These are phyloP conservation scores for Nomada fucata DNA, from an alignment of 2,888 invertebrate genomes.

Conservation along the genomic window DNA sequence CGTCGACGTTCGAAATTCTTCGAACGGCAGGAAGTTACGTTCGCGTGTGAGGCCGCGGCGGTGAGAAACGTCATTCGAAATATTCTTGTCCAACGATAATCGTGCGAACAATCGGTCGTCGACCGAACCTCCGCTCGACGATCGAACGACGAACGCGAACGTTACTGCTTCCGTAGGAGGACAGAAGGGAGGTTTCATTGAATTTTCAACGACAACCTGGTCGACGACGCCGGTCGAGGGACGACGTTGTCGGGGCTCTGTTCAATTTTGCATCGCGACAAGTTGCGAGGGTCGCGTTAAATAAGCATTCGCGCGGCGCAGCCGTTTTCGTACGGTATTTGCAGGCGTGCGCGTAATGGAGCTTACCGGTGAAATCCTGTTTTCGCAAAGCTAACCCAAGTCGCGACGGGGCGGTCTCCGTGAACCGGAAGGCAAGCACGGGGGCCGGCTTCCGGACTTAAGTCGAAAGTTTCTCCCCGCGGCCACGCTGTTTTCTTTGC, in stretches of 20 bases:
- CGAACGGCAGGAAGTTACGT: too few relatives aligned
- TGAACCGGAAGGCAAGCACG: conserved; percentile 31
- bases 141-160: neutral
- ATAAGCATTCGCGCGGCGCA: conserved; percentile 37
- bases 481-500: conserved; percentile 40
- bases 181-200: neutral
- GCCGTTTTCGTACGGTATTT: conserved; percentile 31
- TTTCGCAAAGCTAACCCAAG: conserved; percentile 57
- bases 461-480: conserved; percentile 34
- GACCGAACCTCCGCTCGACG: neutral
- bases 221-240: neutral
- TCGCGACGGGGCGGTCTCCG: conserved; percentile 32
- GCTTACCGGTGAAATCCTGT: conserved; percentile 67
- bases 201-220: neutral
- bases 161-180: neutral
- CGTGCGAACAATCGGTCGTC: conserved; percentile 7
- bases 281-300: conserved; percentile 33
- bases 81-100: neutral
- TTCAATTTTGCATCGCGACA: conserved; percentile 36
- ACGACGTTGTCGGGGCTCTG: neutral
- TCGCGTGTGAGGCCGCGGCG: too few relatives aligned
- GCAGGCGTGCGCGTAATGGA: conserved; percentile 55
- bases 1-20: too few relatives aligned
- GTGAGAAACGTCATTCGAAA: neutral
- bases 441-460: conserved; percentile 19